Evolutionary conservation across 2,113 vertebrate species (phyloP).

Genomic region (Dipodomys ordii): DNA sequence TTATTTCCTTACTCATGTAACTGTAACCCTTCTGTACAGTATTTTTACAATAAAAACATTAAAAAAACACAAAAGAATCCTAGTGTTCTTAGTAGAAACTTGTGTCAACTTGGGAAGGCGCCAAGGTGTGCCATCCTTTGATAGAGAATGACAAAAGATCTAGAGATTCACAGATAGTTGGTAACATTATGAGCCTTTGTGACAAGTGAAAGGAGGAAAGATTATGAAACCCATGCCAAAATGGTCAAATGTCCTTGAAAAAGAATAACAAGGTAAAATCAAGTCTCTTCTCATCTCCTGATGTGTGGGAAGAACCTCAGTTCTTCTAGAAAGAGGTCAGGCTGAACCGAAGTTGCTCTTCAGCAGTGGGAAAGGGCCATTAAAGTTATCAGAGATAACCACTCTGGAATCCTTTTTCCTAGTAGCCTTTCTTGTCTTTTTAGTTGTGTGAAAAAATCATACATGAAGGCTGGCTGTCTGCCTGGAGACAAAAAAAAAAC

Average conservation of each 20-base stretch:
- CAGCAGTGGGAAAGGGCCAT: neutral
- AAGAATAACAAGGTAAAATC: neutral
- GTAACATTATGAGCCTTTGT: neutral
- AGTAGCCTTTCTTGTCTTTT: neutral
- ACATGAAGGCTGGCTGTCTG: neutral
- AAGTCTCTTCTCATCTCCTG: neutral
- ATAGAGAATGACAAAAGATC: neutral
- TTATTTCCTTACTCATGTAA: too few relatives aligned
- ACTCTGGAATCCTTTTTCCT: neutral
- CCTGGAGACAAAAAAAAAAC: neutral
- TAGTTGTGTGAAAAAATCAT: neutral
- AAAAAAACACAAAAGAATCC: neutral
- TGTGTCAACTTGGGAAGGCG: neutral
- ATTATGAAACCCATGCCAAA: neutral
- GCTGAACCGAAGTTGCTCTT: neutral
- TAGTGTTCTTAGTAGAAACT: neutral
- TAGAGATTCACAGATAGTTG: neutral
- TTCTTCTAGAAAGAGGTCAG: neutral
- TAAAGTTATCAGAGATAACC: neutral
- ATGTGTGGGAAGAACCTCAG: neutral
- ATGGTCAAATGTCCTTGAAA: neutral
- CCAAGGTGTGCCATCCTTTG: neutral
- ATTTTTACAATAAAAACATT: too few relatives aligned
- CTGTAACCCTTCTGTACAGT: too few relatives aligned
- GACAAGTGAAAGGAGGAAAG: neutral